Conservation (phyloP, 2,888 invertebrate species). For the Augochlorella aurata region DNA sequence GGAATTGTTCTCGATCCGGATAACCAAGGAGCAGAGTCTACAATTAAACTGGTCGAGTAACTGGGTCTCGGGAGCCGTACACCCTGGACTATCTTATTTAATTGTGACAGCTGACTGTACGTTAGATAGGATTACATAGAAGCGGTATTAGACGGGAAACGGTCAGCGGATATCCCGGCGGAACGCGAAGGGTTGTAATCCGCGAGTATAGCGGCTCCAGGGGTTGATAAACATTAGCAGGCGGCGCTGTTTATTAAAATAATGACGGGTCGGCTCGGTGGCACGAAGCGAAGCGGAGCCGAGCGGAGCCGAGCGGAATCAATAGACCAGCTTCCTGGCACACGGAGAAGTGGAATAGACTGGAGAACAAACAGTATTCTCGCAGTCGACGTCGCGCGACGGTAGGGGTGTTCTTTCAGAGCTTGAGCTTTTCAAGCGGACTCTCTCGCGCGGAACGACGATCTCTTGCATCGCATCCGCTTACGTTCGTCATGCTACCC, state of each 20-base stretch:
- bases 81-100: neutral
- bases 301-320: slow-evolving; percentile 4
- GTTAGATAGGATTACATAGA: neutral
- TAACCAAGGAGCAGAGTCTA: neutral
- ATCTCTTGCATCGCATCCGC: slow-evolving; percentile 55
- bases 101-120: neutral
- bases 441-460: slow-evolving; percentile 34
- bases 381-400: slow-evolving; percentile 25
- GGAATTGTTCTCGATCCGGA: neutral
- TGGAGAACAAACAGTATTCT: slow-evolving; percentile 27
- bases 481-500: slow-evolving; percentile 46
- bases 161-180: neutral
- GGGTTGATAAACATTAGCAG: slow-evolving; percentile 1
- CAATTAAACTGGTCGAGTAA: neutral
- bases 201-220: neutral
- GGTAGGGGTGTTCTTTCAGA: slow-evolving; percentile 24
- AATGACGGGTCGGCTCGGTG: slow-evolving; percentile 9
- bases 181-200: neutral
- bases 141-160: neutral
- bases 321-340: slow-evolving; percentile 1
- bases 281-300: no score
- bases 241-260: slow-evolving; percentile 43
- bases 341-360: neutral
- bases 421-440: slow-evolving; percentile 33
- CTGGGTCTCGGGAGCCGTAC: neutral